Evolutionary conservation across 2,113 vertebrate species (phyloP).

Genomic region (Chiloscyllium plagiosum): DNA sequence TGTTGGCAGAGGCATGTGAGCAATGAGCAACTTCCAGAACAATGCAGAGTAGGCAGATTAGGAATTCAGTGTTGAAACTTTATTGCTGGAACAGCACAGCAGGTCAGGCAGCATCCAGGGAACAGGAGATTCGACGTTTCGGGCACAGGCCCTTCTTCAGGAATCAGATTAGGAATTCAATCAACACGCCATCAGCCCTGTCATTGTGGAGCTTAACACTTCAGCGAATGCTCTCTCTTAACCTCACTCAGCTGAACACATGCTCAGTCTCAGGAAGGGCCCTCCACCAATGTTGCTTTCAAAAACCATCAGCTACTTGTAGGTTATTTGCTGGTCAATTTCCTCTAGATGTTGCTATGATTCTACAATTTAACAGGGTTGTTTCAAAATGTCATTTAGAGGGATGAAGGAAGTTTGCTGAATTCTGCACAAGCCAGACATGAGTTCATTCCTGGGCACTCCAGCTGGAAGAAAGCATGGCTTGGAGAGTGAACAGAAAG

Average conservation of each 20-base stretch:
- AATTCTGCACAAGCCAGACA: not conserved
- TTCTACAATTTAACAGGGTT: not conserved
- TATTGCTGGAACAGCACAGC: no score
- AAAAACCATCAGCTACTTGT: not conserved
- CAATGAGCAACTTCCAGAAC: not conserved
- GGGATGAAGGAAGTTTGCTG: not conserved
- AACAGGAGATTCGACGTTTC: no score
- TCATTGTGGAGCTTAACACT: no score
- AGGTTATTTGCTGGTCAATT: not conserved
- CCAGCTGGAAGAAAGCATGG: no score
- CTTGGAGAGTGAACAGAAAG: not conserved
- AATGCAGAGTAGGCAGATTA: not conserved
- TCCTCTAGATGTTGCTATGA: not conserved
- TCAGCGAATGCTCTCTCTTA: not conserved
- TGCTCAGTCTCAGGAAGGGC: not conserved
- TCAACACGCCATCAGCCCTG: not conserved
- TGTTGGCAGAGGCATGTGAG: not conserved
- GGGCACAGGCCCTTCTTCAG: no score
- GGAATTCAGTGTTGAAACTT: no score
- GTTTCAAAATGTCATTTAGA: not conserved
- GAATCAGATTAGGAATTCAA: not conserved
- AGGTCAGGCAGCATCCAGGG: no score
- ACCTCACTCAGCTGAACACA: not conserved
- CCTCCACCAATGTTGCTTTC: not conserved
- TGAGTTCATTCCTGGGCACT: not conserved